Percentiles rank a stretch among this genome's conserved stretches.
Evolutionary conservation across 2,113 vertebrate genomes (phyloP).

Genomic region (Anguilla japonica): DNA sequence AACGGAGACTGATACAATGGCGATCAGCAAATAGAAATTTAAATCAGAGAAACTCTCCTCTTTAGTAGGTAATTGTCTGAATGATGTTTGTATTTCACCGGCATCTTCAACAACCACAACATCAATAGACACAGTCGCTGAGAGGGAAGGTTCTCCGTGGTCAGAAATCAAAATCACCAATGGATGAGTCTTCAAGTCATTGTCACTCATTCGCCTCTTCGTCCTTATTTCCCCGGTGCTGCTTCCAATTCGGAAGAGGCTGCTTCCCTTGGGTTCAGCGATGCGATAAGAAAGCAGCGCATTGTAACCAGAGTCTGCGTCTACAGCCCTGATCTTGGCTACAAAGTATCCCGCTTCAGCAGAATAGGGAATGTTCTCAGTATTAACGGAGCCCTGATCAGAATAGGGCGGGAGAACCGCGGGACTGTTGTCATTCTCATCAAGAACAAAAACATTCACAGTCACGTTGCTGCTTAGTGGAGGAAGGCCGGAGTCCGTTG

Average conservation of each 20-base stretch:
- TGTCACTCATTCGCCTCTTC: slow-evolving; percentile 47
- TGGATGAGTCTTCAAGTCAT: slow-evolving; percentile 46
- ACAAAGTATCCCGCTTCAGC: slow-evolving; percentile 42
- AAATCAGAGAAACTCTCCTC: slow-evolving; percentile 26
- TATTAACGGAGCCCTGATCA: slow-evolving; percentile 23
- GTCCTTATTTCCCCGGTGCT: slow-evolving; percentile 53
- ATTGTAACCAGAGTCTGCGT: slow-evolving; percentile 47
- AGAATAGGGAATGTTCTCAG: slow-evolving; percentile 35
- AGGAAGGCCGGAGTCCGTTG: slow-evolving; percentile 41
- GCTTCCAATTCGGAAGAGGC: slow-evolving; percentile 38
- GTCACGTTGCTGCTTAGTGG: slow-evolving; percentile 32
- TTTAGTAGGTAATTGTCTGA: slow-evolving; percentile 6
- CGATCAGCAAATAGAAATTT: slow-evolving; percentile 42
- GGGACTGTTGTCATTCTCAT: slow-evolving; percentile 51
- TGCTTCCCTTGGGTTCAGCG: slow-evolving; percentile 26
- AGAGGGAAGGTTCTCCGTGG: slow-evolving; percentile 35
- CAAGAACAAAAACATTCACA: slow-evolving; percentile 43
- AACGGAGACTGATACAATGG: slow-evolving; percentile 41
- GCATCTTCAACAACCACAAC: slow-evolving; percentile 28
- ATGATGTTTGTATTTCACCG: slow-evolving; percentile 21
- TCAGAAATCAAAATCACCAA: slow-evolving; percentile 57
- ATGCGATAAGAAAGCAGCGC: slow-evolving; percentile 48
- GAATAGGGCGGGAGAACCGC: slow-evolving; percentile 31
- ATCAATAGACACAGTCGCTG: slow-evolving; percentile 27
- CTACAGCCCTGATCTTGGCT: slow-evolving; percentile 35